These are phyloP conservation scores for Calidris pugnax DNA, from an alignment of 2,113 vertebrate genomes.

Conservation along the genomic window DNA sequence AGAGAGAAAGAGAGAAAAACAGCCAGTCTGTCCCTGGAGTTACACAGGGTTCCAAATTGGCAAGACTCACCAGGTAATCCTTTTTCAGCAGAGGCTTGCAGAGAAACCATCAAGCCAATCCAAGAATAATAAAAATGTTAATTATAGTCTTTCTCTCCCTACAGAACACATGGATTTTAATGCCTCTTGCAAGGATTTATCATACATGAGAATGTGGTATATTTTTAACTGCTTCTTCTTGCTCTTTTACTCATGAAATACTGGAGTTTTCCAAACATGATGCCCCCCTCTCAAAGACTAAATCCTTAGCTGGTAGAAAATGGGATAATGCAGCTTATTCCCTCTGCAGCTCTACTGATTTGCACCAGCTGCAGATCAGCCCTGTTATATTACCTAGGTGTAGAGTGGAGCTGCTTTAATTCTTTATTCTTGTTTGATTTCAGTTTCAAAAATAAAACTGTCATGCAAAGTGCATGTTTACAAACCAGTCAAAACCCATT, in stretches of 20 bases:
- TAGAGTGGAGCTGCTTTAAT: not conserved
- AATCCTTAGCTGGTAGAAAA: constrained; percentile 24
- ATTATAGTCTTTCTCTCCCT: not conserved
- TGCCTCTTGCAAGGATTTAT: not conserved
- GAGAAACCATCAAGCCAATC: not conserved
- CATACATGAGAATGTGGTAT: not conserved
- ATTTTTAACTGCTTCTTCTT: constrained; percentile 4
- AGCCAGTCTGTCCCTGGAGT: not conserved
- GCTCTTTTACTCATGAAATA: not conserved
- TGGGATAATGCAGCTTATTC: not conserved
- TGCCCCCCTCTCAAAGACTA: not conserved
- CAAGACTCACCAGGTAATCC: not conserved
- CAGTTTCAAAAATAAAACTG: constrained; percentile 1
- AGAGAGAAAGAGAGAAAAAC: not conserved
- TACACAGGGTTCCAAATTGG: not conserved
- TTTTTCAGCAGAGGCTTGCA: not conserved
- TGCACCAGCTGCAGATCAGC: not conserved
- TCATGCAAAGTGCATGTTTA: not conserved
- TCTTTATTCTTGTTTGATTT: not conserved
- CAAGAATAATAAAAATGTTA: not conserved
- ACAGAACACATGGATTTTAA: not conserved
- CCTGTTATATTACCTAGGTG: not conserved
- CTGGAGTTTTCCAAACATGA: not conserved
- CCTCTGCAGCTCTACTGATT: not conserved
- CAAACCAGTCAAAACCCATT: not conserved